These are phyloP conservation scores for Ectemnius lituratus DNA, from an alignment of 2,888 invertebrate species.

Conservation along the genomic window DNA sequence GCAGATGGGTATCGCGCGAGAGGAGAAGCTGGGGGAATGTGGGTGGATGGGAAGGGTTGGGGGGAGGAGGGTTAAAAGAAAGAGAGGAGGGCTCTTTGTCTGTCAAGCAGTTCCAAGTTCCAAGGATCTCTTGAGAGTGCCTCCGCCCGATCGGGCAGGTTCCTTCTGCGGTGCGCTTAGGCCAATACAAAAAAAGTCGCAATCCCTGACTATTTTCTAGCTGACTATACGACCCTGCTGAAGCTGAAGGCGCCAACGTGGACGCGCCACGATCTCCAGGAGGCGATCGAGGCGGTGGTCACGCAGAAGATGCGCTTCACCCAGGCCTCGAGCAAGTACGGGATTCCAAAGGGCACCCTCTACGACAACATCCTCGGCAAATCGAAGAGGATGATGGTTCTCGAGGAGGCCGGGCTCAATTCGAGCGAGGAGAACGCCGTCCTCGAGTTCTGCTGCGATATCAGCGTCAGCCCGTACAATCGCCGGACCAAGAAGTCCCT, in stretches of 20 bases:
- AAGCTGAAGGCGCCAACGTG: conserved; percentile 88
- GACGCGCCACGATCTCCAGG: conserved; percentile 86
- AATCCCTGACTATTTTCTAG: conserved; percentile 75
- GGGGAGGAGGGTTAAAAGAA: conserved; percentile 10
- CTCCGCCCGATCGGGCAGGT: no score
- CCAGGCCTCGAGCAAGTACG: conserved; percentile 85
- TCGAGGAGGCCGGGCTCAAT: conserved; percentile 84
- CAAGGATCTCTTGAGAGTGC: not conserved
- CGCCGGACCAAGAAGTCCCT: conserved; percentile 85
- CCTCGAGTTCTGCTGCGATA: conserved; percentile 87
- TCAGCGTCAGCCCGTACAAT: conserved; percentile 85
- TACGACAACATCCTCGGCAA: conserved; percentile 89
- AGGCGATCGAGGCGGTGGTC: conserved; percentile 87
- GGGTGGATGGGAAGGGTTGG: not conserved
- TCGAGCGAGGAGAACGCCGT: conserved; percentile 83
- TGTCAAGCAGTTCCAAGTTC: not conserved
- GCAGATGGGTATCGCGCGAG: no score
- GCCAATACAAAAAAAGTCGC: conserved; percentile 40
- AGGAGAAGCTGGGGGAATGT: not conserved
- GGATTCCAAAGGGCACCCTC: conserved; percentile 87
- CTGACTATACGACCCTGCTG: conserved; percentile 83
- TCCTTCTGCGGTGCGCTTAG: conserved; percentile 19
- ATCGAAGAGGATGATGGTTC: conserved; percentile 86
- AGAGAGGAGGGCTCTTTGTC: not conserved
- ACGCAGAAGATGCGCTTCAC: conserved; percentile 88